Conservation (phyloP, 2,113 vertebrate genomes). For the Alligator mississippiensis region DNA sequence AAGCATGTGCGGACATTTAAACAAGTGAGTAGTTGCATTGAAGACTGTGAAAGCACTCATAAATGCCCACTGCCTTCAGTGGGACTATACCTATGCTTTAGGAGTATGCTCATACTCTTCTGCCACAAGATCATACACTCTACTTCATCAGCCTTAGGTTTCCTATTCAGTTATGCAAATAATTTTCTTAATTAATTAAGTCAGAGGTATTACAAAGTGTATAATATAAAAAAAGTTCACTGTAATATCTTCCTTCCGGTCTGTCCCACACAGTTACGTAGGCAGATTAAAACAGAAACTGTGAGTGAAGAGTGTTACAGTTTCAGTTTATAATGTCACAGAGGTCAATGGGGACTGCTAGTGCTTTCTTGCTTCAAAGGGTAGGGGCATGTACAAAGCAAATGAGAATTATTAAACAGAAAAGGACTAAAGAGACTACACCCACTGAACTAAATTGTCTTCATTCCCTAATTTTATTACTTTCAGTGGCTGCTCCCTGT, state of each 20-base stretch:
- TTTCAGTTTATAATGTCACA: background rate
- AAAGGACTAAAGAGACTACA: background rate
- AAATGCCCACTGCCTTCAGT: background rate
- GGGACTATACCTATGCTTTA: background rate
- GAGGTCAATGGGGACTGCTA: background rate
- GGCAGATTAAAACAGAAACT: background rate
- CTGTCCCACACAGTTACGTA: background rate
- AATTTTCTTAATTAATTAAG: background rate
- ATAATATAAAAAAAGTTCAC: background rate
- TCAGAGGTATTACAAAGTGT: background rate
- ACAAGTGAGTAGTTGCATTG: background rate
- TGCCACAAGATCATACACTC: background rate
- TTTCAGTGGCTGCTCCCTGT: background rate
- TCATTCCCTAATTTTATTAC: conserved; percentile 16
- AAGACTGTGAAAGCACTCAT: background rate
- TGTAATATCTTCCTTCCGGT: background rate
- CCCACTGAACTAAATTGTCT: conserved; percentile 23
- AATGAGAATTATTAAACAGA: conserved; percentile 13
- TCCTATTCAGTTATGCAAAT: background rate
- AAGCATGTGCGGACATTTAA: background rate
- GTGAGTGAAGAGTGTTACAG: background rate
- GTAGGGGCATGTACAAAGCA: background rate
- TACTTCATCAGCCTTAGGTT: background rate
- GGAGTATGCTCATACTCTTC: background rate
- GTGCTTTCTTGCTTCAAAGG: background rate